A percentile compares a stretch with the other conserved stretches of the same genome.
Evolutionary conservation across 2,113 vertebrate species (phyloP).

Genomic region (Ramphastos sulfuratus): DNA sequence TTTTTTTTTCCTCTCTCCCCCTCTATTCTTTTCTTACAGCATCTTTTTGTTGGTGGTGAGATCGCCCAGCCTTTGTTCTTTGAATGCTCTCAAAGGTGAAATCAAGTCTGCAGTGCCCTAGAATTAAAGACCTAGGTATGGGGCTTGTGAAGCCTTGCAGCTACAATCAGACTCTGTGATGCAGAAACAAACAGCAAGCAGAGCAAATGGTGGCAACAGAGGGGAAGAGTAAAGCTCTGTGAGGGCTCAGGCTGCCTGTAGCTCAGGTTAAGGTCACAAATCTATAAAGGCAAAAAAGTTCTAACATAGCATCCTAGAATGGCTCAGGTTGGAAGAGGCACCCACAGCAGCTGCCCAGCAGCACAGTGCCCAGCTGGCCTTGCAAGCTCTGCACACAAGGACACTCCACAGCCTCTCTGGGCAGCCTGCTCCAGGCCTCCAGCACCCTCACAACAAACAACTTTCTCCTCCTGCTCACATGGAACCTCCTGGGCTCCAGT

Average conservation of each 20-base stretch:
- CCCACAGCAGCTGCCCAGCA: too few species aligned
- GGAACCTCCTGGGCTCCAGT: too few species aligned
- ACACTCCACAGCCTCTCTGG: too few species aligned
- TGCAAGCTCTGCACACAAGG: too few species aligned
- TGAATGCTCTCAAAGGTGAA: background rate
- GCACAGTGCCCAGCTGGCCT: too few species aligned
- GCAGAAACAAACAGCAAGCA: background rate
- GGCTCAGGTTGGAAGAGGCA: too few species aligned
- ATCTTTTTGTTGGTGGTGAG: background rate
- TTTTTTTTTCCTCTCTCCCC: too few species aligned
- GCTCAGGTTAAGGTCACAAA: background rate
- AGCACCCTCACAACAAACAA: too few species aligned
- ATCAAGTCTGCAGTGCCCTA: background rate
- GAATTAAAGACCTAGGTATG: background rate
- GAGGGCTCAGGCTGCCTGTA: rapidly evolving
- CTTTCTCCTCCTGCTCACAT: background rate
- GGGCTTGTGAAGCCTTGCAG: rapidly evolving
- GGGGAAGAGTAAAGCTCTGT: rapidly evolving
- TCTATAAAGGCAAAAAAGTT: too few species aligned
- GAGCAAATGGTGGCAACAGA: rapidly evolving
- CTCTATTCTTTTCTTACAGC: background rate
- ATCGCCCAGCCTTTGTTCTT: background rate
- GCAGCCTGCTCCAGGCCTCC: too few species aligned
- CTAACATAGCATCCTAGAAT: too few species aligned
- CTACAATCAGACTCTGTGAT: rapidly evolving